These are phyloP conservation scores for Chromobotia macracanthus DNA, from an alignment of 2,797 vertebrate genomes.

Conservation along the genomic window DNA sequence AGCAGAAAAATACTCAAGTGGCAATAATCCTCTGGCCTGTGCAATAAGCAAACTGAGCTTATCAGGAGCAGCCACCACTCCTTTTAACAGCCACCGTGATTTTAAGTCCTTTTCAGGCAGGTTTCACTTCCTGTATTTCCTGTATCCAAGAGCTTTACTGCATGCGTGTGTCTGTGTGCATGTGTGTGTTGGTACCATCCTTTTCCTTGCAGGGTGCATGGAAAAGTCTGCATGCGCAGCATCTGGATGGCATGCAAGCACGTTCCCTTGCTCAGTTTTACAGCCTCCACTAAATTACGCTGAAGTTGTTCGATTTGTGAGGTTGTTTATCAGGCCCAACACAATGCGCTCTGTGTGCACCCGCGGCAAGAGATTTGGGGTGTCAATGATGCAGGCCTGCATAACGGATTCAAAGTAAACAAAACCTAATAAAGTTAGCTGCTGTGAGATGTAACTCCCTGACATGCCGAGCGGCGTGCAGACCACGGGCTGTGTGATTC, in stretches of 20 bases:
- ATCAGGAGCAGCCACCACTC: constrained; percentile 76
- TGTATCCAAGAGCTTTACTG: constrained; percentile 45
- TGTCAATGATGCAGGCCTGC: constrained; percentile 44
- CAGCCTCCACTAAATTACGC: constrained; percentile 51
- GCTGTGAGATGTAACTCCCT: constrained; percentile 40
- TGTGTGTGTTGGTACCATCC: constrained; percentile 27
- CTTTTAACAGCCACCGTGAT: constrained; percentile 77
- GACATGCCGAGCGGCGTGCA: constrained; percentile 1
- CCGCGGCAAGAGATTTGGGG: constrained; percentile 29
- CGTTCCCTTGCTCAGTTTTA: constrained; percentile 43
- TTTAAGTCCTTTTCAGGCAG: constrained; percentile 62
- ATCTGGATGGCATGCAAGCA: constrained; percentile 32
- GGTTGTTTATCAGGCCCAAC: constrained; percentile 57
- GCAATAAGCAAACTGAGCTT: constrained; percentile 68
- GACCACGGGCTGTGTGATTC: constrained; percentile 43
- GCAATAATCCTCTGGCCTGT: constrained; percentile 79
- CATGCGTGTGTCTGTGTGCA: constrained; percentile 13
- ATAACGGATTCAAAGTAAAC: constrained; percentile 52
- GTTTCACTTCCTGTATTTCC: constrained; percentile 72
- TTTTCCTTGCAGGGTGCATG: constrained; percentile 2
- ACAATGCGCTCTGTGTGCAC: constrained; percentile 49
- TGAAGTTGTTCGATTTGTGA: constrained; percentile 49
- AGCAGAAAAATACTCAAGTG: constrained; percentile 80
- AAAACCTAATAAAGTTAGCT: constrained; percentile 54
- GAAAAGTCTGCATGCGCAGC: constrained; percentile 20